These are phyloP conservation scores for Salvator merianae DNA, from an alignment of 2,113 vertebrate genomes.

Conservation along the genomic window DNA sequence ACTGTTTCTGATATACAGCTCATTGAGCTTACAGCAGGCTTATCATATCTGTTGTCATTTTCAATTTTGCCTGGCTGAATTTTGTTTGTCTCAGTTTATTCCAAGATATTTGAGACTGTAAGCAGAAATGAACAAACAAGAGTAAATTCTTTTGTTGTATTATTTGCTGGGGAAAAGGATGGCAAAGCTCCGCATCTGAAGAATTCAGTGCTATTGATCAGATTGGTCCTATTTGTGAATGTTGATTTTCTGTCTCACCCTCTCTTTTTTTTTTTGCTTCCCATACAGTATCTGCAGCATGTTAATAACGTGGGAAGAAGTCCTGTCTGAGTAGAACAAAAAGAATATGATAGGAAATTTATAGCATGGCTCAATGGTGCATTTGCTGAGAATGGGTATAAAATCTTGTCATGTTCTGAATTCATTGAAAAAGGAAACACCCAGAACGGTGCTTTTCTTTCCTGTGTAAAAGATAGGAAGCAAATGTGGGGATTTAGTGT, in stretches of 20 bases:
- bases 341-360: slow-evolving; percentile 42
- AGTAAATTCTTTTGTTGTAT: slow-evolving; percentile 17
- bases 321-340: slow-evolving; percentile 29
- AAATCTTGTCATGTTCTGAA: slow-evolving; percentile 34
- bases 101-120: background rate
- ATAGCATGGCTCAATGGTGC: slow-evolving; percentile 14
- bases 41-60: slow-evolving; percentile 40
- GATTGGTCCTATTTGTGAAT: background rate
- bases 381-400: slow-evolving; percentile 39
- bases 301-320: slow-evolving; percentile 32
- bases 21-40: slow-evolving; percentile 26
- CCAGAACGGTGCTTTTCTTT: background rate
- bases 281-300: slow-evolving; percentile 23
- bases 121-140: slow-evolving; percentile 38
- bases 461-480: background rate
- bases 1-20: background rate
- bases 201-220: slow-evolving; percentile 19
- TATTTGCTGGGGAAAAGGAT: slow-evolving; percentile 39
- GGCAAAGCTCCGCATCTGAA: slow-evolving; percentile 40
- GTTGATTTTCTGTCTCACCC: slow-evolving; percentile 9
- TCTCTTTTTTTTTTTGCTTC: background rate
- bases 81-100: slow-evolving; percentile 22
- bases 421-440: background rate
- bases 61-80: slow-evolving; percentile 36
- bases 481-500: background rate